Base-by-base conservation (phyloP, 1,140 invertebrate genomes). In the Camponotus pennsylvanicus region DNA sequence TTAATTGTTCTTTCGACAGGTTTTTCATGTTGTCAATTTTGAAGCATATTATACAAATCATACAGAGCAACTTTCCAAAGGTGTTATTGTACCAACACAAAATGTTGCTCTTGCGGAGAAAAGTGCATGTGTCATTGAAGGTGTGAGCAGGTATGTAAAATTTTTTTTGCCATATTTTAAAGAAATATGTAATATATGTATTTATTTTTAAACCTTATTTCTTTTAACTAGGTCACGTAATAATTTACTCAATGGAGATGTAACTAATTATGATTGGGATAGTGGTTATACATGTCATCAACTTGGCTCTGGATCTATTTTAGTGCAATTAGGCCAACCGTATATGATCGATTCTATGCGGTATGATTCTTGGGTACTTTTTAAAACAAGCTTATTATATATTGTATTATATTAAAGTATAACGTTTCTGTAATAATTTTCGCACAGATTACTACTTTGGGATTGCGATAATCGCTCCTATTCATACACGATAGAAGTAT, bases 231-330 rank as follows among this genome's bases (percentile, higher is more conserved):
- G 98, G 69, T 97, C 97, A 69, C 96, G 99, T 71, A 99, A 99
- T 96, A 97, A 98, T n/a, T 96, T 99, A 9, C 96, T 99, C 78
- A 99, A 99, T 96, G 99, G 99, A 3, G 98, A 99, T 92, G 98
- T 96, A 42, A 96, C 97, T 88, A 97, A 98, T 94, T 99, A 99
- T 95, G 98, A 99, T 96, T 99, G 99, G 99, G 99, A 99, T 94
- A 98, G 97, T 86, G 98, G 99, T 67, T 99, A 99, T 95, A 99
- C 99, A 2, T 99, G 99, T 95, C 99, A 99, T 96, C 99, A 99
- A 95, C 95, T 99, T 57, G 99, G 99, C 87, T 98, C 98, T 92
- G 99, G 99, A 45, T 97, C 97, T 86, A 99, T 99, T 92, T 96
- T 98, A 86, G 97, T 99, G 79, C 99, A 99, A 95, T 96, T 99